phyloP scores from a whole-genome alignment of 2,888 invertebrate species.

The Orchestes rusci region DNA sequence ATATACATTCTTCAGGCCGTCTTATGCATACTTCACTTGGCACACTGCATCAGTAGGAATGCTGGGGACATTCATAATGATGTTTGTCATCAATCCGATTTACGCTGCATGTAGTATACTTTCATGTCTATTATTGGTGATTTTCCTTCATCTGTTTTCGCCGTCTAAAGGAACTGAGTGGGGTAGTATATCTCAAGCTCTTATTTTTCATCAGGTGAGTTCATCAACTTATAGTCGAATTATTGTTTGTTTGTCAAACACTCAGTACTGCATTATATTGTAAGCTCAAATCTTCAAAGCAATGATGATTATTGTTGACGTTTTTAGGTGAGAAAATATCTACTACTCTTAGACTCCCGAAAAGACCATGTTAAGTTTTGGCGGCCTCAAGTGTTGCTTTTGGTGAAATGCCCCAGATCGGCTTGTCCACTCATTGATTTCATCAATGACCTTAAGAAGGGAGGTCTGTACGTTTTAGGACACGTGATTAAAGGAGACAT shows the following conservation, averaged over 20 bases:
- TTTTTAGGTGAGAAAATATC: slow-evolving; percentile 68
- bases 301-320: too few species aligned
- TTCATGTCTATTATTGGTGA: slow-evolving; percentile 74
- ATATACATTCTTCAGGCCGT: slow-evolving; percentile 73
- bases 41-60: slow-evolving; percentile 83
- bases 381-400: slow-evolving; percentile 92
- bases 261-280: too few species aligned
- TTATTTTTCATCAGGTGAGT: slow-evolving; percentile 92
- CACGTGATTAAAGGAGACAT: slow-evolving; percentile 65
- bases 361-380: slow-evolving; percentile 99
- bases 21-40: slow-evolving; percentile 95
- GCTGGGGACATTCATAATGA: slow-evolving; percentile 79
- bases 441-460: slow-evolving; percentile 96
- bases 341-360: slow-evolving; percentile 88
- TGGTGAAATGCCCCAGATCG: slow-evolving; percentile 87
- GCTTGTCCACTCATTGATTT: slow-evolving; percentile 91
- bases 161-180: slow-evolving; percentile 77
- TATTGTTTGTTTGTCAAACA: too few species aligned
- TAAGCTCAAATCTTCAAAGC: too few species aligned
- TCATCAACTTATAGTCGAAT: too few species aligned
- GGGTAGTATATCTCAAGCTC: slow-evolving; percentile 98
- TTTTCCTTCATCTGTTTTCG: slow-evolving; percentile 82
- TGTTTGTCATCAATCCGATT: slow-evolving; percentile 89
- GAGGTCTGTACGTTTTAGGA: slow-evolving; percentile 80
- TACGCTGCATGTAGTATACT: slow-evolving; percentile 85